phyloP scores from a whole-genome alignment of 2,113 vertebrate genomes.

The Willisornis vidua region DNA sequence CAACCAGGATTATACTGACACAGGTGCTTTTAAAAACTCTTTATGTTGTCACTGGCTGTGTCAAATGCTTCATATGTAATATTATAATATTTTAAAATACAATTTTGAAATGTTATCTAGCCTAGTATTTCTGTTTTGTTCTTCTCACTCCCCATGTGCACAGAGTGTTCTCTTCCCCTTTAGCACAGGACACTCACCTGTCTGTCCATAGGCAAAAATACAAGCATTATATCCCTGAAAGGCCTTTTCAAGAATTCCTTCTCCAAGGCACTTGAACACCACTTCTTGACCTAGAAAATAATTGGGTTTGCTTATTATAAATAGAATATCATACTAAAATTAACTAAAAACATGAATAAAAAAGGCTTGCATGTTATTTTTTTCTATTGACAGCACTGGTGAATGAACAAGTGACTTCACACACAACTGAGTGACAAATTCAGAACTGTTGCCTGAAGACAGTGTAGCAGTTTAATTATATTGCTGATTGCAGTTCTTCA shows the following conservation, averaged over 20 bases:
- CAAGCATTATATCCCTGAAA: slow-evolving; percentile 99
- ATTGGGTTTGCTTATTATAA: slow-evolving; percentile 29
- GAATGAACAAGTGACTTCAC: neutral
- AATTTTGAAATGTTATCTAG: neutral
- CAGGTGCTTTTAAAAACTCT: neutral
- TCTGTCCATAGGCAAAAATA: slow-evolving; percentile 99
- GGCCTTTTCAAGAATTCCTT: slow-evolving; percentile 98
- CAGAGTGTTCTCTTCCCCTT: neutral
- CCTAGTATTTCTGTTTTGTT: neutral
- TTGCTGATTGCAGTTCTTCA: neutral
- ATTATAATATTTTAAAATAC: neutral
- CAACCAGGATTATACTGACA: neutral
- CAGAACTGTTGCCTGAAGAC: neutral
- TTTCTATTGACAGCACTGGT: neutral
- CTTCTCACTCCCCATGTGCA: neutral
- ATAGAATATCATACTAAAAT: neutral
- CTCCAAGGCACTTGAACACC: slow-evolving; percentile 98
- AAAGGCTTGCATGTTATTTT: neutral
- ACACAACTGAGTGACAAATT: neutral
- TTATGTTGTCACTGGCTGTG: neutral
- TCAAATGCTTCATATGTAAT: neutral
- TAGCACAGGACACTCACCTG: slow-evolving; percentile 77
- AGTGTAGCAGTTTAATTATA: neutral
- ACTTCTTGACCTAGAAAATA: slow-evolving; percentile 92
- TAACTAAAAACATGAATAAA: neutral